phyloP scores from a whole-genome alignment of 1,140 invertebrate species.

The Trachymyrmex cornetzi region DNA sequence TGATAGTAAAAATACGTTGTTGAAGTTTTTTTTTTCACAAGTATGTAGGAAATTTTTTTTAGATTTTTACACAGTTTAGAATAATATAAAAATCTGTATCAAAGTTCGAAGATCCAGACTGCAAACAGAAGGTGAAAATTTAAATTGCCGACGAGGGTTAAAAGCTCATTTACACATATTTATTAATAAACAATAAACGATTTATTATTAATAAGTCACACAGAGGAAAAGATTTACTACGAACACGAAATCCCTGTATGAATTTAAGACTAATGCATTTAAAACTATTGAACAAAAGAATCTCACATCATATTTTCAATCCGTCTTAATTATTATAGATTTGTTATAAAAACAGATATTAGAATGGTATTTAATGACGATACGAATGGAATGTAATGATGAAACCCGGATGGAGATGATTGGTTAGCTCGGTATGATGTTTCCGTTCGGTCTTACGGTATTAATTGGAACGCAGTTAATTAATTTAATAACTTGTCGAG shows the following conservation, averaged over 20 bases:
- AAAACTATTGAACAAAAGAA: neutral
- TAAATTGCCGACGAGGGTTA: neutral
- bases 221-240: no score
- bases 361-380: neutral
- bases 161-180: no score
- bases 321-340: slow-evolving; percentile 34
- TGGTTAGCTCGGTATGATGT: neutral
- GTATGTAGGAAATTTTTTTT: no score
- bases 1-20: no score
- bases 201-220: no score
- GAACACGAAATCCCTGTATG: no score
- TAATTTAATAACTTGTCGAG: slow-evolving; percentile 68
- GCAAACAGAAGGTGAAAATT: neutral
- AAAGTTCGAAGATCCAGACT: no score
- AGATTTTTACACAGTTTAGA: no score
- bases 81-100: no score
- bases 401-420: neutral
- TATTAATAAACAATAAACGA: no score
- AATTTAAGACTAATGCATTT: no score
- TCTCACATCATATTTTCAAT: neutral
- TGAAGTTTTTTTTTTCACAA: no score
- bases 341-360: slow-evolving; percentile 35
- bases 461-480: slow-evolving; percentile 67
- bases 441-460: slow-evolving; percentile 18
- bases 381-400: slow-evolving; percentile 49